Percentiles rank a stretch among this genome's conserved stretches.
phyloP scores from a whole-genome alignment of 2,797 vertebrate genomes.

The Syncerus caffer region DNA sequence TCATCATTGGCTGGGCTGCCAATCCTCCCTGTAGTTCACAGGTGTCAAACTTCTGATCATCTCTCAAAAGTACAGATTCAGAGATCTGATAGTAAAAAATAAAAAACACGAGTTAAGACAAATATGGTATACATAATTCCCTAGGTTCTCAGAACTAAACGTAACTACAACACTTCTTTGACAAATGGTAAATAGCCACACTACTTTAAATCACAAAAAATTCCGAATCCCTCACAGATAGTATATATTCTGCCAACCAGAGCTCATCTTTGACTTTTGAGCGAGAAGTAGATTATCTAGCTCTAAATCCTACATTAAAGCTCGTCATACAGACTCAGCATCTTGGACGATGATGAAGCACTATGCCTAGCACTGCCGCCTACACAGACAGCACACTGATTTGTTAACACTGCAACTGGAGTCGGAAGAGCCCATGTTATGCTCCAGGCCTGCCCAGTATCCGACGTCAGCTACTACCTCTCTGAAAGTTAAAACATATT shows the following conservation, averaged over 20 bases:
- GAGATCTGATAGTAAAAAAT: background rate
- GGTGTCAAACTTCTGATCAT: background rate
- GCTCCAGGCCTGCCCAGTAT: background rate
- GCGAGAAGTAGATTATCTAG: background rate
- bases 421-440: background rate
- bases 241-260: background rate
- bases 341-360: background rate
- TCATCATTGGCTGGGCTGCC: background rate
- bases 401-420: background rate
- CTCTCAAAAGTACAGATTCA: background rate
- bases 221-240: background rate
- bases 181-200: background rate
- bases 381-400: background rate
- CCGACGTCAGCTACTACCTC: background rate
- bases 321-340: background rate
- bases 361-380: background rate
- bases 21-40: background rate
- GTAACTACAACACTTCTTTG: background rate
- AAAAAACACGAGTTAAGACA: background rate
- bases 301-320: background rate
- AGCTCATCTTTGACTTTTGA: conserved; percentile 13
- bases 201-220: conserved; percentile 44
- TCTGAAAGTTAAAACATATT: background rate
- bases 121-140: background rate
- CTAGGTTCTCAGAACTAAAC: background rate